These are phyloP conservation scores for Amblyteles armatorius DNA, from an alignment of 2,888 invertebrate genomes.

Conservation along the genomic window DNA sequence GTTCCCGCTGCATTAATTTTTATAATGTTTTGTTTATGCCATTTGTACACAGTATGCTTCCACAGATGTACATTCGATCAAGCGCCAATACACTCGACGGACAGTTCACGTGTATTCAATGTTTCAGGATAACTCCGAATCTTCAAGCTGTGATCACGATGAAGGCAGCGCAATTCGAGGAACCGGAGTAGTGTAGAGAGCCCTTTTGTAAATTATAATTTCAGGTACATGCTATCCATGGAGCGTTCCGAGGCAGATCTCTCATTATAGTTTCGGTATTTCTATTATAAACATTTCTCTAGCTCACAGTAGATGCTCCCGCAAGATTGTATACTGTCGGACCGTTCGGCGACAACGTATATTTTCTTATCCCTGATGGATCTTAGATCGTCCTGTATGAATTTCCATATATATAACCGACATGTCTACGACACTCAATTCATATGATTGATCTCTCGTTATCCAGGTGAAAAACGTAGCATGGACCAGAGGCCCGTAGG, in stretches of 20 bases:
- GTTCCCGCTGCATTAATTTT: constrained; percentile 40
- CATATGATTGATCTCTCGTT: constrained; percentile 65
- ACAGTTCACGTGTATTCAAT: constrained; percentile 27
- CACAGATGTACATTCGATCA: constrained; percentile 28
- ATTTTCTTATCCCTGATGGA: constrained; percentile 37
- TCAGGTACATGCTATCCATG: constrained; percentile 17
- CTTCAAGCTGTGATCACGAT: background rate
- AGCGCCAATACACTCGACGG: constrained; percentile 6
- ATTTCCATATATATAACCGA: constrained; percentile 52
- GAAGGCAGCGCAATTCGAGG: background rate
- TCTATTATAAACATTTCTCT: constrained; percentile 15
- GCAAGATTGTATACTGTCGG: constrained; percentile 1
- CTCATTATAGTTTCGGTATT: constrained; percentile 15
- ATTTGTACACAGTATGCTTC: constrained; percentile 32
- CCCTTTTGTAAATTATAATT: constrained; percentile 30
- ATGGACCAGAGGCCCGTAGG: constrained; percentile 78
- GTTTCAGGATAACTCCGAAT: constrained; percentile 20
- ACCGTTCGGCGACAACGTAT: background rate
- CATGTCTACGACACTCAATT: constrained; percentile 11
- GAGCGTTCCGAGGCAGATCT: background rate
- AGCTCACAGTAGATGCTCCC: constrained; percentile 32
- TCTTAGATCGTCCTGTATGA: constrained; percentile 54
- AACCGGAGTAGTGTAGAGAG: constrained; percentile 1
- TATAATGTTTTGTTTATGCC: constrained; percentile 31
- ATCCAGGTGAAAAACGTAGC: constrained; percentile 82